Conservation (phyloP, 1,140 invertebrate genomes). For the Brachystomella parvula region DNA sequence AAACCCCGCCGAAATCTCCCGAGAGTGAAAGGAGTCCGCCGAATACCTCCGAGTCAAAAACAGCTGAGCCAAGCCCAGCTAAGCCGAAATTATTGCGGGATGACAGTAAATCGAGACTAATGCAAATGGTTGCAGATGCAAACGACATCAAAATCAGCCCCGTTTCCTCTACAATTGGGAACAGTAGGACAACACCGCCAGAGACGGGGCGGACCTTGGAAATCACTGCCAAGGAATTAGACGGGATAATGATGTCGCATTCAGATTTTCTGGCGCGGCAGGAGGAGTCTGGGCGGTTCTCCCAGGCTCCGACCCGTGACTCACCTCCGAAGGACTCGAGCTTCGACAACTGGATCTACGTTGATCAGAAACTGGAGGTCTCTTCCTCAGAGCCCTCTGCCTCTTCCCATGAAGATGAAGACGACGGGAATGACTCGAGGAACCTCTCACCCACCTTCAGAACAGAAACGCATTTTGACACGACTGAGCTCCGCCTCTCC, state of each 20-base stretch:
- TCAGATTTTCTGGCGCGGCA: constrained; percentile 30
- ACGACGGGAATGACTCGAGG: constrained; percentile 21
- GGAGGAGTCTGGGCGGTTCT: neutral
- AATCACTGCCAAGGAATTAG: constrained; percentile 32
- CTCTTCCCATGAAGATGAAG: constrained; percentile 30
- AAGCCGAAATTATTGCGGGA: constrained; percentile 17
- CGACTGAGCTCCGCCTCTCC: constrained; percentile 29
- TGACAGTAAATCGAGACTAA: constrained; percentile 33
- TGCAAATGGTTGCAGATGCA: constrained; percentile 37
- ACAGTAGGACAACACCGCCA: neutral
- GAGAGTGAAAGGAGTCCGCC: neutral
- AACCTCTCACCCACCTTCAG: constrained; percentile 30
- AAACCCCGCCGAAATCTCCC: neutral
- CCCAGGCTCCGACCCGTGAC: neutral
- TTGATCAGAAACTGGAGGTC: constrained; percentile 28
- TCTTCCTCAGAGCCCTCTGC: constrained; percentile 13
- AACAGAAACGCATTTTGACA: constrained; percentile 32
- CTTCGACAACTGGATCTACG: constrained; percentile 40
- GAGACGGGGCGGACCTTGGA: constrained; percentile 29
- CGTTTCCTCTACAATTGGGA: constrained; percentile 9
- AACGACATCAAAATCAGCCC: constrained; percentile 32
- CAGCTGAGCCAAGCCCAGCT: neutral
- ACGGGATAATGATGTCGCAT: constrained; percentile 38
- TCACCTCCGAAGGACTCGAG: too few relatives aligned
- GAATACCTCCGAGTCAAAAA: neutral